phyloP scores from a whole-genome alignment of 2,113 vertebrate species.

The Campylorhamphus procurvoides region DNA sequence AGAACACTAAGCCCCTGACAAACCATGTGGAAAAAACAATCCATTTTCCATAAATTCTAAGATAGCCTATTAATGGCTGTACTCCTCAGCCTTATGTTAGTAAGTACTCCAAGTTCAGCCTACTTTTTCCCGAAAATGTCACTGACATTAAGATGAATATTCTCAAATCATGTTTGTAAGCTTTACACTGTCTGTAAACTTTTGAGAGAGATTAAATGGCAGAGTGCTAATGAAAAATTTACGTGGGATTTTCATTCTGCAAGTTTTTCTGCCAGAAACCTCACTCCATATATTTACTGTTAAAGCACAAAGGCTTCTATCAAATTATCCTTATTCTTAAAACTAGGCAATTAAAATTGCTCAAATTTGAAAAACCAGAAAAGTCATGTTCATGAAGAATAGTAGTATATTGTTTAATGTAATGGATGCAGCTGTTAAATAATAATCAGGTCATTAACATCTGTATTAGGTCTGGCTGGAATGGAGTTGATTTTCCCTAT shows the following conservation, averaged over 20 bases:
- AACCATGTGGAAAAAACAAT: background rate
- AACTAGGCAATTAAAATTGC: background rate
- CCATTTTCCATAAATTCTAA: background rate
- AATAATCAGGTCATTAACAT: background rate
- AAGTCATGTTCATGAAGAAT: background rate
- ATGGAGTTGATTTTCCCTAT: background rate
- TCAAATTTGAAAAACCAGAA: background rate
- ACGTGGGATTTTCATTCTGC: background rate
- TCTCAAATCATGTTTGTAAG: conserved; percentile 15
- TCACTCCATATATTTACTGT: background rate
- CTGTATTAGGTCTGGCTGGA: background rate
- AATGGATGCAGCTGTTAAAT: background rate
- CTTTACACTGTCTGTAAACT: background rate
- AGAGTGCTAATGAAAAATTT: conserved; percentile 21
- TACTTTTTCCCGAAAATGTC: conserved; percentile 29
- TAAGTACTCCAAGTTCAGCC: background rate
- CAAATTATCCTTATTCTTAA: background rate
- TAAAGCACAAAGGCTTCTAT: background rate
- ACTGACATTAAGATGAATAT: conserved; percentile 15
- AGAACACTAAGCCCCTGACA: background rate
- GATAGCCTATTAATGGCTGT: background rate
- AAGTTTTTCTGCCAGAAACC: background rate
- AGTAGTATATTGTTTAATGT: background rate
- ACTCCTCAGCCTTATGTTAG: background rate
- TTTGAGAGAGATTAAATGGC: background rate